phyloP scores from a whole-genome alignment of 2,888 invertebrate species.

The Smittia sp. region DNA sequence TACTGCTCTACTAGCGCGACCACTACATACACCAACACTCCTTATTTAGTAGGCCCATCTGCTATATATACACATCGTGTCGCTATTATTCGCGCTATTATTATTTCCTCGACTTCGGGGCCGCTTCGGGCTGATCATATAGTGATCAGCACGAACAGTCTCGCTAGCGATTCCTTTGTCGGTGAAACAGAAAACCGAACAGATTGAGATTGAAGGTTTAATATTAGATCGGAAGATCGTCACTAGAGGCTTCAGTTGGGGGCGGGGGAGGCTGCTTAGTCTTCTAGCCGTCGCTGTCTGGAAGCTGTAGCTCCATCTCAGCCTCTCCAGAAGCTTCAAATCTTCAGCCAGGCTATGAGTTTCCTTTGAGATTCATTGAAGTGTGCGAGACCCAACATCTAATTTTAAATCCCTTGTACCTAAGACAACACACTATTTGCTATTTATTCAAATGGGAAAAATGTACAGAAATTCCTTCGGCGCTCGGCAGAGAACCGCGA shows the following conservation, averaged over 20 bases:
- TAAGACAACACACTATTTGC: neutral
- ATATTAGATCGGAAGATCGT: constrained; percentile 21
- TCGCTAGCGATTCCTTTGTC: constrained; percentile 13
- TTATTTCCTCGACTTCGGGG: constrained; percentile 28
- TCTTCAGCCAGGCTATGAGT: too few relatives aligned
- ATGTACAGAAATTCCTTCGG: neutral
- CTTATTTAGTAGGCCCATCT: constrained; percentile 41
- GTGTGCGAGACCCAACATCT: neutral
- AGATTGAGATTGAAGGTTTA: neutral
- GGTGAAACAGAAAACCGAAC: neutral
- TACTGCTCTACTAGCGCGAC: constrained; percentile 35
- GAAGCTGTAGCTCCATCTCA: too few relatives aligned
- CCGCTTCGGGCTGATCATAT: constrained; percentile 21
- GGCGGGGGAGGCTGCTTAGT: too few relatives aligned
- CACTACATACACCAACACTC: constrained; percentile 38
- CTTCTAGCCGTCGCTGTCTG: too few relatives aligned
- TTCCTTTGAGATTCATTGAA: too few relatives aligned
- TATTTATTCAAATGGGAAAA: neutral
- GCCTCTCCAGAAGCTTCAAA: too few relatives aligned
- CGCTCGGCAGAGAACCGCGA: neutral
- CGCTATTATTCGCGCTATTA: constrained; percentile 41
- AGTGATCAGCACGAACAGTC: neutral
- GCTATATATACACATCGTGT: constrained; percentile 39
- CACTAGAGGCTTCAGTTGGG: too few relatives aligned
- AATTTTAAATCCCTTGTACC: neutral